Conservation (phyloP, 2,113 vertebrate genomes). For the Saccopteryx leptura region DNA sequence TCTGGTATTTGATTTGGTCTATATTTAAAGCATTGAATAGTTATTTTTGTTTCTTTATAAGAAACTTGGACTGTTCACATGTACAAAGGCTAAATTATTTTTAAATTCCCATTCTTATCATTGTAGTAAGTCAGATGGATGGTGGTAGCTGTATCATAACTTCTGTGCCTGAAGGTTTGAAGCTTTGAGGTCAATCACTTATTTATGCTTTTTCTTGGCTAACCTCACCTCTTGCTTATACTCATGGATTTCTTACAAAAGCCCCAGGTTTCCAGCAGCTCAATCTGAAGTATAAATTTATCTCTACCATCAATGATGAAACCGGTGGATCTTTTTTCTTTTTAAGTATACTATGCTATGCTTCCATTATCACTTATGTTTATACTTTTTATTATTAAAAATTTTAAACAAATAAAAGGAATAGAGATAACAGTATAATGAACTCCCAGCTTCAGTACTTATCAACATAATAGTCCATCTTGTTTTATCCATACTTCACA, state of each 20-base stretch:
- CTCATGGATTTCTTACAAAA: conserved; percentile 40
- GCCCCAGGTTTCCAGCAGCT: neutral
- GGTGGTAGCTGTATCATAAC: conserved; percentile 23
- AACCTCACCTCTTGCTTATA: neutral
- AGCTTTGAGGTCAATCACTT: conserved; percentile 45
- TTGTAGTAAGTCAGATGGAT: conserved; percentile 51
- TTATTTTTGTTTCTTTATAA: conserved; percentile 71
- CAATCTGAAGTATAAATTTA: conserved; percentile 34
- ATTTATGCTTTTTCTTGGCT: conserved; percentile 54
- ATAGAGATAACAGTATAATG: neutral
- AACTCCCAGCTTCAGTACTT: conserved; percentile 8
- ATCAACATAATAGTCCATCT: neutral
- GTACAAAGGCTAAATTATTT: conserved; percentile 65
- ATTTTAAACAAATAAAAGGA: conserved; percentile 43
- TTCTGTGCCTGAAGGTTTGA: neutral
- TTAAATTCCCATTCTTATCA: conserved; percentile 49
- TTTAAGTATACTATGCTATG: neutral
- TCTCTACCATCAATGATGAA: conserved; percentile 34
- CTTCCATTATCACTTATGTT: conserved; percentile 38
- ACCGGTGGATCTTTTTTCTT: neutral
- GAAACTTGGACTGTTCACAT: conserved; percentile 39
- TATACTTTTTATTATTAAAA: conserved; percentile 44
- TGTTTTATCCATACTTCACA: conserved; percentile 41
- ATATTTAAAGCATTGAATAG: conserved; percentile 72
- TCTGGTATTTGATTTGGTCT: conserved; percentile 77